phyloP scores from a whole-genome alignment of 2,113 vertebrate genomes.

The Vombatus ursinus region DNA sequence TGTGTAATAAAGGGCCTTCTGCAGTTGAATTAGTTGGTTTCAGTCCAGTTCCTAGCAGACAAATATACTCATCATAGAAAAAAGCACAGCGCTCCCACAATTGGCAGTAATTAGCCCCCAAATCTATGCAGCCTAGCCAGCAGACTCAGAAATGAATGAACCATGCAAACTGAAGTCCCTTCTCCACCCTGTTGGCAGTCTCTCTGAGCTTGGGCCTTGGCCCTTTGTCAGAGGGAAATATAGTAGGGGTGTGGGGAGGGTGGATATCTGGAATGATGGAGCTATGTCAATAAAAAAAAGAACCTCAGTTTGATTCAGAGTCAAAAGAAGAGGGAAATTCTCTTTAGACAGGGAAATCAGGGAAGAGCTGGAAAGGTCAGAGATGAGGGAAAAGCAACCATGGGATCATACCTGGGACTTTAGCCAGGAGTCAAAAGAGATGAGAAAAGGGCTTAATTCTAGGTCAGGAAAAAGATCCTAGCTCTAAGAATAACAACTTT shows the following conservation, averaged over 20 bases:
- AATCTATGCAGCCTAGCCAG: not conserved
- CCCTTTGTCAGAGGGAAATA: slow-evolving; percentile 7
- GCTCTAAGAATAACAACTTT: not conserved
- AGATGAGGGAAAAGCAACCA: not conserved
- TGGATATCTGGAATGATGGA: not conserved
- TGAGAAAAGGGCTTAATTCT: not conserved
- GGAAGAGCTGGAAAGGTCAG: not conserved
- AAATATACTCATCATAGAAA: not conserved
- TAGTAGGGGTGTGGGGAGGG: not conserved
- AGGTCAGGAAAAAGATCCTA: not conserved
- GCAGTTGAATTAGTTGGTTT: slow-evolving; percentile 8
- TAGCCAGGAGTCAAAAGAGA: not conserved
- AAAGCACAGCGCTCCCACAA: not conserved
- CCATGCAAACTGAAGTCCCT: slow-evolving; percentile 6
- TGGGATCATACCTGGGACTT: not conserved
- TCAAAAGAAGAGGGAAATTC: not conserved
- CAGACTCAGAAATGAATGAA: slow-evolving; percentile 27
- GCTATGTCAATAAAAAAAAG: slow-evolving; percentile 5
- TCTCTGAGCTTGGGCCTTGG: not conserved
- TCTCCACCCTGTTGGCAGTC: not conserved
- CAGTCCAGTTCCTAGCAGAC: slow-evolving; percentile 19
- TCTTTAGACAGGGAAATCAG: not conserved
- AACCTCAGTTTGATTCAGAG: not conserved
- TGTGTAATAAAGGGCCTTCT: not conserved
- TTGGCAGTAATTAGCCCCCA: slow-evolving; percentile 2